phyloP scores from a whole-genome alignment of 2,888 invertebrate genomes.

The Watsonalla binaria region DNA sequence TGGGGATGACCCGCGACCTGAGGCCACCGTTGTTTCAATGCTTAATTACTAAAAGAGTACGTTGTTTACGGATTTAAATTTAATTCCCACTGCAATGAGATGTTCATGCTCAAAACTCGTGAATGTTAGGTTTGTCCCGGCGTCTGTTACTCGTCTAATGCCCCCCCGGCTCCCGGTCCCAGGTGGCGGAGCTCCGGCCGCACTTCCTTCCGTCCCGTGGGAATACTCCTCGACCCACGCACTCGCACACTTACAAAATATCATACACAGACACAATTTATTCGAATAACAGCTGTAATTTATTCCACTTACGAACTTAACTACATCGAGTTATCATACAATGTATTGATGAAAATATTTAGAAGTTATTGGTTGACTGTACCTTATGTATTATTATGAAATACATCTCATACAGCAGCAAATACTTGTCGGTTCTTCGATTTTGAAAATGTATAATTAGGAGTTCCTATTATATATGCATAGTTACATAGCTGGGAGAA shows the following conservation, averaged over 20 bases:
- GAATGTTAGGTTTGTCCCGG: conserved; percentile 15
- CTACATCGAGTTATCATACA: not conserved
- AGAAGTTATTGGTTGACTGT: not conserved
- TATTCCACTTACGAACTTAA: conserved; percentile 6
- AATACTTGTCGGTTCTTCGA: no score
- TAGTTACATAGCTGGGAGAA: no score
- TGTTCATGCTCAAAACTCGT: conserved; percentile 2
- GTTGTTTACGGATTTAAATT: conserved; percentile 51
- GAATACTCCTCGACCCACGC: conserved; percentile 53
- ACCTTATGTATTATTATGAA: not conserved
- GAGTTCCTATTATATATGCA: no score
- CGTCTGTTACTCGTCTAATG: conserved; percentile 48
- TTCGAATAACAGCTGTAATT: conserved; percentile 12
- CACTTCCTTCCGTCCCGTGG: conserved; percentile 69
- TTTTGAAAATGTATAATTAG: no score
- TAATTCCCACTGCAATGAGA: conserved; percentile 26
- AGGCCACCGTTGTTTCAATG: conserved; percentile 63
- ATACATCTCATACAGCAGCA: no score
- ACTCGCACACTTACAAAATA: conserved; percentile 37
- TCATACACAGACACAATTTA: conserved; percentile 24
- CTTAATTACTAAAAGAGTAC: conserved; percentile 76
- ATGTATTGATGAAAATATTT: not conserved
- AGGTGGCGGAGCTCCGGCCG: conserved; percentile 70
- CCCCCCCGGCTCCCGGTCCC: conserved; percentile 46
- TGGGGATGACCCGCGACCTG: conserved; percentile 72